phyloP scores from a whole-genome alignment of 2,797 vertebrate genomes.

The Acropternis orthonyx region DNA sequence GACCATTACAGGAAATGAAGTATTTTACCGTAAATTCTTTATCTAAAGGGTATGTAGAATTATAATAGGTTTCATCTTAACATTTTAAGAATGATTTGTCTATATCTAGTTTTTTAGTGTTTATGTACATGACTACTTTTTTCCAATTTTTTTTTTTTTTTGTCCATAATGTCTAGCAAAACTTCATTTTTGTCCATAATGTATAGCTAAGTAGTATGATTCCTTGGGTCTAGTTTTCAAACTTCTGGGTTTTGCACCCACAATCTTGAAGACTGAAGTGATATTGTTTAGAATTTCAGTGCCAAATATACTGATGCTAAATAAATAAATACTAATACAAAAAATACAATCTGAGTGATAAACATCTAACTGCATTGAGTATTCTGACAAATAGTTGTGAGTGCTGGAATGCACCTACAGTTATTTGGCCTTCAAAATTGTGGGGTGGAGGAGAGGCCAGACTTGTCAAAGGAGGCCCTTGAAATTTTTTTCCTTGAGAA shows the following conservation, averaged over 20 bases:
- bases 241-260: background rate
- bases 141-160: background rate
- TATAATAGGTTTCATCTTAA: background rate
- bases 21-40: background rate
- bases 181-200: background rate
- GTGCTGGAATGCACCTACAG: background rate
- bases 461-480: background rate
- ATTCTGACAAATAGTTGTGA: background rate
- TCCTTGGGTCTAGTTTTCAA: background rate
- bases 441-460: background rate
- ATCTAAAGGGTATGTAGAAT: background rate
- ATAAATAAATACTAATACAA: background rate
- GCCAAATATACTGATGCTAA: background rate
- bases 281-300: background rate
- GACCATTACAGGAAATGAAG: background rate
- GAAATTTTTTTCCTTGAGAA: background rate
- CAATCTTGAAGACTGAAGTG: slow-evolving; percentile 19
- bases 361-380: background rate
- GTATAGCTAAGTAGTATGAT: background rate
- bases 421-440: slow-evolving; percentile 42
- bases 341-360: background rate
- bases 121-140: background rate
- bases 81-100: background rate
- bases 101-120: background rate
- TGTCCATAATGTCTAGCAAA: background rate